phyloP scores from a whole-genome alignment of 2,888 invertebrate genomes.

The Megamerina dolium region DNA sequence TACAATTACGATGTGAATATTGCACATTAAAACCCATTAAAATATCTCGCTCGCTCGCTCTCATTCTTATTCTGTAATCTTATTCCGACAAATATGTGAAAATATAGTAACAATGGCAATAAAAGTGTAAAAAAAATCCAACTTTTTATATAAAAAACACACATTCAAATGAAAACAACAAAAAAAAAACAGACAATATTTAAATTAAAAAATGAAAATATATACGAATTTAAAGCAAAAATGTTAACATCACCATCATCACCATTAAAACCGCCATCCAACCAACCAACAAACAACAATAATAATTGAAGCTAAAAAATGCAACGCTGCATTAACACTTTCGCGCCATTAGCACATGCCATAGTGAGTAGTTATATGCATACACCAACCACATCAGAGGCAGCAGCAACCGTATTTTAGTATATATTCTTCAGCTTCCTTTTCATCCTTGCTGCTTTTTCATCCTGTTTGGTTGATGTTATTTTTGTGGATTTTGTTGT shows the following conservation, averaged over 20 bases:
- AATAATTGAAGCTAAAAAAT: background rate
- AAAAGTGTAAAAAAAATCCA: background rate
- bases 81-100: background rate
- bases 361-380: no score
- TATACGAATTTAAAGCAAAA: background rate
- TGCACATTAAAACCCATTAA: conserved; percentile 24
- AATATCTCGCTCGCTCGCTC: conserved; percentile 13
- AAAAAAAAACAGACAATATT: conserved; percentile 1
- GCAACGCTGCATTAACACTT: conserved; percentile 5
- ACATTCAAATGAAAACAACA: background rate
- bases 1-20: conserved; percentile 23
- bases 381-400: no score
- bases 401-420: background rate
- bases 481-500: no score
- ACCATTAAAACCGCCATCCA: background rate
- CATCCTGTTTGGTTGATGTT: background rate
- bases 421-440: background rate
- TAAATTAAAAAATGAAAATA: conserved; percentile 1
- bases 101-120: background rate
- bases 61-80: background rate
- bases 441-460: background rate
- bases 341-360: conserved; percentile 4
- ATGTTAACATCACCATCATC: background rate
- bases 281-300: background rate
- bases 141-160: no score